phyloP scores from a whole-genome alignment of 2,888 invertebrate genomes.

The Ennomos quercinarius region DNA sequence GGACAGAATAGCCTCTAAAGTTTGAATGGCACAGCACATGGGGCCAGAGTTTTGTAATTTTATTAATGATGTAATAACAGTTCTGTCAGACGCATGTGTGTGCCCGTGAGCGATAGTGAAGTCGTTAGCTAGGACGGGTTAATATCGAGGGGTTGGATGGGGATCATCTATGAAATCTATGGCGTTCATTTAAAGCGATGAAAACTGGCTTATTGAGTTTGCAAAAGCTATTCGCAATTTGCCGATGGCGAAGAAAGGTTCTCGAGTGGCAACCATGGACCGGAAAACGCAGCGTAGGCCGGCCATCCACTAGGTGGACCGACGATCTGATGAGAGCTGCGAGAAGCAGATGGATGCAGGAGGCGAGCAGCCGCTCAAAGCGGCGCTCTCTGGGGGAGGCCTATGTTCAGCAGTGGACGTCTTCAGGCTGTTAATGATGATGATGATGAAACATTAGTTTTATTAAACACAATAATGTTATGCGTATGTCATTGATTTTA shows the following conservation, averaged over 20 bases:
- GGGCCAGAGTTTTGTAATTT: constrained; percentile 83
- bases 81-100: constrained; percentile 83
- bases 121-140: constrained; percentile 82
- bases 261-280: too few relatives aligned
- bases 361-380: too few relatives aligned
- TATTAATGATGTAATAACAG: constrained; percentile 86
- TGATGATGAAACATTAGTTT: not conserved
- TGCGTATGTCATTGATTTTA: too few relatives aligned
- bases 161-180: constrained; percentile 73
- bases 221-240: constrained; percentile 13
- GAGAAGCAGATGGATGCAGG: too few relatives aligned
- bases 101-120: constrained; percentile 82
- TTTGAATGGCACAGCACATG: constrained; percentile 76
- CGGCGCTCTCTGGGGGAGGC: too few relatives aligned
- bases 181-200: constrained; percentile 51
- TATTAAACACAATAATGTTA: not conserved
- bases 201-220: constrained; percentile 21
- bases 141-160: constrained; percentile 73
- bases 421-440: too few relatives aligned
- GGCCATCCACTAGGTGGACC: too few relatives aligned
- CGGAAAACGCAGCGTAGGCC: too few relatives aligned
- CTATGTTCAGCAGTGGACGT: too few relatives aligned
- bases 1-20: constrained; percentile 69
- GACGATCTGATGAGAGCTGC: too few relatives aligned
- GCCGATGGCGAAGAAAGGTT: too few relatives aligned